Base-by-base conservation (phyloP, 2,113 vertebrate species). In the Prochilodus magdalenae region DNA sequence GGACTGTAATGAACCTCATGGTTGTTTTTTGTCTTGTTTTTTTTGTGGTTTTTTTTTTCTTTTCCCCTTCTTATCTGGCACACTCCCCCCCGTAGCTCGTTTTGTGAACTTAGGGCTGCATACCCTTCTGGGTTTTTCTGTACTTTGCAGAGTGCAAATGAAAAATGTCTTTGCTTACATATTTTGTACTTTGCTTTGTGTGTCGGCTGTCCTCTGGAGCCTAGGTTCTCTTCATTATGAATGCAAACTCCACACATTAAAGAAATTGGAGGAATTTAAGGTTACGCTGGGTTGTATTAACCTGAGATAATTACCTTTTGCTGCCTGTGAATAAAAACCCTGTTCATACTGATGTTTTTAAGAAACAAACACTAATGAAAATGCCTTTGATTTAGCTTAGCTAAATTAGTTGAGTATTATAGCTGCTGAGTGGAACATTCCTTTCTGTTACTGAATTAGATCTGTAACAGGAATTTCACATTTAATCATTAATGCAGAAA, bases 231-330 rank as follows among this genome's bases (percentile, higher is more conserved):
- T 73, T 87, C 84, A 85, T 85, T 85, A 83, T 81, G 75, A 87
- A 90, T 86, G 80, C 82, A 89, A 63, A 89, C 85, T 74, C 53
- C 47, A 44, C 29, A 75, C 63, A 84, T 84, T 83, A 72, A 83
- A 44, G 36, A 79, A 82, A 77, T 49, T 57, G 60, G 59, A 83
- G 73, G 75, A 73, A 75, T 86, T 83, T 87, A 86, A 71, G 84
- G 82, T 85, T 86, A 81, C 62, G 49, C 51, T 24, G 55, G 71
- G 74, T 88, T 85, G 47, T 75, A 78, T 84, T 71, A 75, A 53
- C 55, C 8, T 44, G 73, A 78, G 70, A 76, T 81, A 89, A 87
- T 75, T 75, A 59, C 51, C 29, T 57, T 51, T 67, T 74, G 72
- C 49, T n/a, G 73, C 20, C 20, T 55, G 30, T 14, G 29, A 63